Conservation (phyloP, 2,797 vertebrate genomes). For the Parauchenoglanis punctatus region DNA sequence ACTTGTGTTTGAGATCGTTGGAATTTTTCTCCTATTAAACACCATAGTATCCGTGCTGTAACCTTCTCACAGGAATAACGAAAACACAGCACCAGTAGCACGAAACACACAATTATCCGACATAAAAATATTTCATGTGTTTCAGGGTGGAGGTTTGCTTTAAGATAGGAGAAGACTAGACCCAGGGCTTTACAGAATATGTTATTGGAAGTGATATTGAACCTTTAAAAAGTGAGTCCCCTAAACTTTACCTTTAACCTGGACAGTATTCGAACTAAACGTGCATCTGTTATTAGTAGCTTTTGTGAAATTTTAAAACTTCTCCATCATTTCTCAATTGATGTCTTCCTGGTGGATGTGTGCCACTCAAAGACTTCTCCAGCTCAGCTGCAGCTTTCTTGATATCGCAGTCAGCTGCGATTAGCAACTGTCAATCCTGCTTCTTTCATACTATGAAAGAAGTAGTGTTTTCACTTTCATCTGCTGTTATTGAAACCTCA, state of each 20-base stretch:
- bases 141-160: not conserved
- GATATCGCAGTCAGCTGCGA: not conserved
- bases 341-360: not conserved
- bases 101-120: not conserved
- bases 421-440: slow-evolving; percentile 8
- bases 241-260: not conserved
- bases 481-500: not conserved
- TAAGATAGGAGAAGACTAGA: not conserved
- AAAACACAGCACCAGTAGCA: not conserved
- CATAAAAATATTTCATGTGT: not conserved
- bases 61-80: not conserved
- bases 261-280: slow-evolving; percentile 1
- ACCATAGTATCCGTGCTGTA: not conserved
- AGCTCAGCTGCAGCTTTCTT: not conserved
- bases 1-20: not conserved
- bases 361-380: not conserved
- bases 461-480: not conserved
- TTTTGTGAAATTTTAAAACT: not conserved
- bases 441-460: not conserved
- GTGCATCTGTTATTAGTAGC: not conserved
- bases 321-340: not conserved
- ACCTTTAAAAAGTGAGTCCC: not conserved
- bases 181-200: not conserved
- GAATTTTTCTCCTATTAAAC: not conserved
- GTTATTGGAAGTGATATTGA: not conserved